Percentiles rank a stretch among this genome's conserved stretches.
phyloP scores from a whole-genome alignment of 2,113 vertebrate genomes.

The Cryptotis parvus region DNA sequence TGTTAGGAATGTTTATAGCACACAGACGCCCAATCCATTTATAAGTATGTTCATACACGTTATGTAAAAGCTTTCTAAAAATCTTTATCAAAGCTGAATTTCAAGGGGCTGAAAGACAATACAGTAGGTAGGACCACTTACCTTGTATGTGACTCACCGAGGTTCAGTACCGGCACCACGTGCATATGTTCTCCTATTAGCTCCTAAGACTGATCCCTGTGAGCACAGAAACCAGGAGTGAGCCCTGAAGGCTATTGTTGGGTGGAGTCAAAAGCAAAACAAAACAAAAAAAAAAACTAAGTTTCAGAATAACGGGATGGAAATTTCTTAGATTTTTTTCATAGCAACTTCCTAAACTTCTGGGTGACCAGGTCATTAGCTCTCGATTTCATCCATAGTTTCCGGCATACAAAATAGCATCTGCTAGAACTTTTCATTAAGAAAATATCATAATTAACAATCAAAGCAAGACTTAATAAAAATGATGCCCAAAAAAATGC shows the following conservation, averaged over 20 bases:
- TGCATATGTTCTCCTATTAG: too few species aligned
- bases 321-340: slow-evolving; percentile 58
- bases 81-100: neutral
- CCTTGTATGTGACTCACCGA: too few species aligned
- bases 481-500: slow-evolving; percentile 82
- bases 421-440: too few species aligned
- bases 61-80: slow-evolving; percentile 36
- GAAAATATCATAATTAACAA: slow-evolving; percentile 84
- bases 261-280: too few species aligned
- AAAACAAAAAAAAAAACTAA: neutral
- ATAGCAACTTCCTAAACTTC: slow-evolving; percentile 52
- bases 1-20: neutral
- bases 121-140: too few species aligned
- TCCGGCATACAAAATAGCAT: slow-evolving; percentile 81
- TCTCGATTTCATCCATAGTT: slow-evolving; percentile 83
- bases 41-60: slow-evolving; percentile 3
- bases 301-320: slow-evolving; percentile 45
- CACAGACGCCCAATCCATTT: neutral
- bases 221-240: too few species aligned
- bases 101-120: too few species aligned
- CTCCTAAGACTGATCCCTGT: too few species aligned
- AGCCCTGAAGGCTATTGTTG: too few species aligned
- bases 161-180: too few species aligned
- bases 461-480: slow-evolving; percentile 82
- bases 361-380: slow-evolving; percentile 72